Evolutionary conservation across 2,888 invertebrate species (phyloP).

Genomic region (Herminia tarsipennalis): DNA sequence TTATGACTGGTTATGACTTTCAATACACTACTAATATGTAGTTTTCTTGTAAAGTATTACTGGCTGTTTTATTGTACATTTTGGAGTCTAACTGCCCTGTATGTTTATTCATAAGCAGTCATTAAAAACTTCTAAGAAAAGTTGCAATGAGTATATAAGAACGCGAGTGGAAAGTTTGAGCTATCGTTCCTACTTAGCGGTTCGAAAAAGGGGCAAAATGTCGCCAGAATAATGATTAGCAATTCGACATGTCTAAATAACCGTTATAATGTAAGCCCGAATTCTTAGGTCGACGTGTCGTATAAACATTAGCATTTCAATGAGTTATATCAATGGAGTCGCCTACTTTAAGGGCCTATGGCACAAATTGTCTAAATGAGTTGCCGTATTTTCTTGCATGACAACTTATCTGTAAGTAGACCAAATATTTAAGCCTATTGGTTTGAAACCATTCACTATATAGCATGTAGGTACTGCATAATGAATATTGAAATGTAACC

Average conservation of each 20-base stretch:
- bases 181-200: constrained; percentile 8
- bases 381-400: constrained; percentile 23
- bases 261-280: constrained; percentile 53
- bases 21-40: not conserved
- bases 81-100: constrained; percentile 4
- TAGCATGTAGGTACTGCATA: no score
- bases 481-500: no score
- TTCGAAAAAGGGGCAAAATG: constrained; percentile 45
- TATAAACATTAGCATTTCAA: constrained; percentile 49
- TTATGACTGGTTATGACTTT: no score
- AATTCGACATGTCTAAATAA: constrained; percentile 43
- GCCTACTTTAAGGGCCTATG: constrained; percentile 36
- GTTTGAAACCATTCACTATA: constrained; percentile 12
- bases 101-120: constrained; percentile 11
- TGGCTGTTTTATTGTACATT: not conserved
- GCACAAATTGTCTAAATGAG: constrained; percentile 22
- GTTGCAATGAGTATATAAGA: not conserved
- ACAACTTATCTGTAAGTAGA: constrained; percentile 32
- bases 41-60: constrained; percentile 4
- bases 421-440: constrained; percentile 28
- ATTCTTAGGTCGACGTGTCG: constrained; percentile 48
- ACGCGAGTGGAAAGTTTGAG: constrained; percentile 4
- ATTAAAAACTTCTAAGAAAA: constrained; percentile 7
- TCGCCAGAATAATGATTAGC: constrained; percentile 56
- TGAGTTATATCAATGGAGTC: constrained; percentile 19